These are phyloP conservation scores for Diachrysia chrysitis DNA, from an alignment of 2,888 invertebrate species.

Conservation along the genomic window DNA sequence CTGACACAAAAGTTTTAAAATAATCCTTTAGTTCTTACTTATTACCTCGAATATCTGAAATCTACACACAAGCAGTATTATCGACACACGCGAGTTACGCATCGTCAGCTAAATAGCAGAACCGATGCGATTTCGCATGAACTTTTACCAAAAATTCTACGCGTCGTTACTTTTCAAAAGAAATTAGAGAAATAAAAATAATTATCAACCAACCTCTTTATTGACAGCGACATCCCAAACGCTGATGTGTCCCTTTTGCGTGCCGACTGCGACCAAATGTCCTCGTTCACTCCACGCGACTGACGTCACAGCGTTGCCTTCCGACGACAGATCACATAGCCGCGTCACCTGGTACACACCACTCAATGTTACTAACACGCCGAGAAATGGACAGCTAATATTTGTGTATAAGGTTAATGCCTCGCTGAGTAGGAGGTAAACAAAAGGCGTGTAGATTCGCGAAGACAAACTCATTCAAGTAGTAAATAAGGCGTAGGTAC, in stretches of 20 bases:
- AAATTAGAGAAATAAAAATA: neutral
- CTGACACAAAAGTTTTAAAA: too few species aligned
- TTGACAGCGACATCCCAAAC: constrained; percentile 99
- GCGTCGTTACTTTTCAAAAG: neutral
- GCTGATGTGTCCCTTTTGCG: constrained; percentile 98
- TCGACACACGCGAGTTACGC: neutral
- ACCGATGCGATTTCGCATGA: neutral
- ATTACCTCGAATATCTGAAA: too few species aligned
- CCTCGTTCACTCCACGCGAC: constrained; percentile 99
- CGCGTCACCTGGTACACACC: constrained; percentile 92
- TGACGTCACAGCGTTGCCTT: constrained; percentile 98
- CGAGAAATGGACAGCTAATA: constrained; percentile 41
- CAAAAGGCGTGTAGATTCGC: neutral
- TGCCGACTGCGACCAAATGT: constrained; percentile 98
- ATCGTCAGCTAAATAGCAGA: neutral
- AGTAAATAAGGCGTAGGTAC: neutral
- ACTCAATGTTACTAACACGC: constrained; percentile 27
- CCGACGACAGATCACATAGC: constrained; percentile 97
- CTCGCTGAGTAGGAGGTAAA: constrained; percentile 3
- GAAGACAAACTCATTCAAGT: neutral
- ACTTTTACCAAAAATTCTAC: neutral
- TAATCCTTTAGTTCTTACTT: too few species aligned
- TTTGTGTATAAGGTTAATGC: constrained; percentile 42
- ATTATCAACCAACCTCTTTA: constrained; percentile 91
- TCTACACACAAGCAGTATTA: too few species aligned